Evolutionary conservation across 1,140 invertebrate genomes (phyloP).

Genomic region (Colletes latitarsis): DNA sequence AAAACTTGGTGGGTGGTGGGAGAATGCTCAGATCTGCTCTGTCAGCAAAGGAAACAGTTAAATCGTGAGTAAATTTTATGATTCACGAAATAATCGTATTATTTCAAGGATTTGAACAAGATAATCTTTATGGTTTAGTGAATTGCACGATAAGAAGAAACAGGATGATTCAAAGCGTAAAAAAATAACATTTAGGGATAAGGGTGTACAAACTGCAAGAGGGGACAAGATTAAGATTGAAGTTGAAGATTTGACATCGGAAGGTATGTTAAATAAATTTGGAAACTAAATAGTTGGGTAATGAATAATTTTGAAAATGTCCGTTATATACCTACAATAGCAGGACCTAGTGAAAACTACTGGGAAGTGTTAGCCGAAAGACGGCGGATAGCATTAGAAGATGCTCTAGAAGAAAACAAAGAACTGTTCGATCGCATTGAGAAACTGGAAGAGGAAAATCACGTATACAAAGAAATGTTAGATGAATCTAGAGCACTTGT

Average conservation of each 20-base stretch:
- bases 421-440: slow-evolving; percentile 77
- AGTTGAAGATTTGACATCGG: slow-evolving; percentile 84
- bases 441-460: slow-evolving; percentile 85
- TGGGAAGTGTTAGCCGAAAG: slow-evolving; percentile 86
- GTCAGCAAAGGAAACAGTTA: slow-evolving; percentile 60
- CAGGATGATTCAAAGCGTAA: slow-evolving; percentile 63
- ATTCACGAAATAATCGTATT: background rate
- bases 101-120: background rate
- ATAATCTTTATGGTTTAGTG: slow-evolving; percentile 54
- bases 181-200: slow-evolving; percentile 78
- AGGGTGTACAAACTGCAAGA: slow-evolving; percentile 81
- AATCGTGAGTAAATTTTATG: slow-evolving; percentile 68
- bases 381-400: slow-evolving; percentile 84
- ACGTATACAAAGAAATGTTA: slow-evolving; percentile 84
- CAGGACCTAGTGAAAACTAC: slow-evolving; percentile 85
- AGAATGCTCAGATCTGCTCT: slow-evolving; percentile 69
- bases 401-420: slow-evolving; percentile 85
- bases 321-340: slow-evolving; percentile 51
- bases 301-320: slow-evolving; percentile 1
- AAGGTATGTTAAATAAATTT: slow-evolving; percentile 66
- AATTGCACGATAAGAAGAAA: slow-evolving; percentile 62
- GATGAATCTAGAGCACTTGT: slow-evolving; percentile 85
- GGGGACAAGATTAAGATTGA: slow-evolving; percentile 81
- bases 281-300: background rate
- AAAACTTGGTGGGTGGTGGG: slow-evolving; percentile 84